A percentile compares a stretch with the other conserved stretches of the same genome.
phyloP scores from a whole-genome alignment of 2,888 invertebrate genomes.

The Acronicta aceris region DNA sequence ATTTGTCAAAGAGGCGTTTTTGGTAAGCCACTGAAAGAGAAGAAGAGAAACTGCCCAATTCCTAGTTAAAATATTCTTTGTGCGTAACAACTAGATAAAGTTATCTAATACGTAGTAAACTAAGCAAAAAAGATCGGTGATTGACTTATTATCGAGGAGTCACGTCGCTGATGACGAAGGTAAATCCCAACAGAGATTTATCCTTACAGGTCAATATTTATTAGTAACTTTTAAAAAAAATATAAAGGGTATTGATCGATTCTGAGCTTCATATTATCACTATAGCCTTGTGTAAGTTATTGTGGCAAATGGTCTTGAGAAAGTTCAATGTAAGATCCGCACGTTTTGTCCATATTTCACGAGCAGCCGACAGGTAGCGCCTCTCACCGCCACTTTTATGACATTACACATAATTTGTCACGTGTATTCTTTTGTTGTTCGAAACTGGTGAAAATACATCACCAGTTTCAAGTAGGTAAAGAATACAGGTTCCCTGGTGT shows the following conservation, averaged over 20 bases:
- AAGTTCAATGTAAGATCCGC: conserved; percentile 31
- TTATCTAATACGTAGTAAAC: background rate
- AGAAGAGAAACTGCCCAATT: too few species aligned
- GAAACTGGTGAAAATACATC: conserved; percentile 45
- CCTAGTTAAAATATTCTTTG: background rate
- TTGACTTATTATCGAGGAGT: conserved; percentile 2
- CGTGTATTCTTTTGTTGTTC: conserved; percentile 50
- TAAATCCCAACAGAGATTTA: background rate
- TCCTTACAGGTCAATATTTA: background rate
- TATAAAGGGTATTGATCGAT: background rate
- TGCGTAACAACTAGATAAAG: background rate
- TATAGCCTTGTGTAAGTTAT: conserved; percentile 32
- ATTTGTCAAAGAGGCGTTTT: too few species aligned
- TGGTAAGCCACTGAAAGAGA: too few species aligned
- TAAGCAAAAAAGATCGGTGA: conserved; percentile 1
- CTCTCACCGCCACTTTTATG: conserved; percentile 54
- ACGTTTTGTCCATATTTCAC: conserved; percentile 36
- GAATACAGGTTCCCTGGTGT: conserved; percentile 32
- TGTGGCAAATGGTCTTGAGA: conserved; percentile 28
- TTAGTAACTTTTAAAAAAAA: background rate
- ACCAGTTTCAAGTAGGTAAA: conserved; percentile 23
- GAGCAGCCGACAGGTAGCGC: conserved; percentile 36
- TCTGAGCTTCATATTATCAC: conserved; percentile 4
- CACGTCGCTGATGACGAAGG: background rate
- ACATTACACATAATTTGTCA: conserved; percentile 54